These are phyloP conservation scores for Cheilosia impressa DNA, from an alignment of 2,888 invertebrate species.

Conservation along the genomic window DNA sequence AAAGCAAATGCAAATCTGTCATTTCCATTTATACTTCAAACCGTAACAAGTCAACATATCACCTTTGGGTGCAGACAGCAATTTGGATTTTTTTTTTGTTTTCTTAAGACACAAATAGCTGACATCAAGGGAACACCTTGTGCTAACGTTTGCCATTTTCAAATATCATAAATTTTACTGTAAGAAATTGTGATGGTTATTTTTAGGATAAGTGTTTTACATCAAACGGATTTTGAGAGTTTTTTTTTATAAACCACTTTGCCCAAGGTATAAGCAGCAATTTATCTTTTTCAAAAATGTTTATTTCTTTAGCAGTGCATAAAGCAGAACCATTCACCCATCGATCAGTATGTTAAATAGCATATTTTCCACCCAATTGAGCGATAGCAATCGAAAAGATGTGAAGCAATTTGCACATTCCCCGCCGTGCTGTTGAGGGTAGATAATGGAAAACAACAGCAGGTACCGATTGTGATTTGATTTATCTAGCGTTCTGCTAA, in stretches of 20 bases:
- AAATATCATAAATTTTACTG: not conserved
- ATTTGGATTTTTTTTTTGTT: not conserved
- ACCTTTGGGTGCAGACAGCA: too few species aligned
- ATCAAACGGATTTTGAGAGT: conserved; percentile 17
- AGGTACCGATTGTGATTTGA: conserved; percentile 59
- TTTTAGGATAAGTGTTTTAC: conserved; percentile 10
- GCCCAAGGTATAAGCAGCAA: conserved; percentile 45
- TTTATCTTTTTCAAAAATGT: conserved; percentile 35
- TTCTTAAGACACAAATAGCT: conserved; percentile 4
- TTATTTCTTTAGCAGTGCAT: not conserved
- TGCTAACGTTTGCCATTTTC: not conserved
- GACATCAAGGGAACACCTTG: not conserved
- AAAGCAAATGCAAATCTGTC: not conserved
- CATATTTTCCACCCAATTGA: conserved; percentile 61
- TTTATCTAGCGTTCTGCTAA: conserved; percentile 7
- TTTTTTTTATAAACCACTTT: conserved; percentile 26
- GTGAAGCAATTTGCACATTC: conserved; percentile 37
- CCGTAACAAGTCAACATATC: too few species aligned
- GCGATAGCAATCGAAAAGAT: conserved; percentile 48
- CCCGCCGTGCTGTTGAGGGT: conserved; percentile 17
- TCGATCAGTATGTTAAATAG: conserved; percentile 50
- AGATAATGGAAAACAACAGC: conserved; percentile 45
- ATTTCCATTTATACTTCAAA: too few species aligned
- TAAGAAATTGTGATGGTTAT: conserved; percentile 16
- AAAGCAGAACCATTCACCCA: not conserved